Base-by-base conservation (phyloP, 2,888 invertebrate species). In the Clistopyga incitator region DNA sequence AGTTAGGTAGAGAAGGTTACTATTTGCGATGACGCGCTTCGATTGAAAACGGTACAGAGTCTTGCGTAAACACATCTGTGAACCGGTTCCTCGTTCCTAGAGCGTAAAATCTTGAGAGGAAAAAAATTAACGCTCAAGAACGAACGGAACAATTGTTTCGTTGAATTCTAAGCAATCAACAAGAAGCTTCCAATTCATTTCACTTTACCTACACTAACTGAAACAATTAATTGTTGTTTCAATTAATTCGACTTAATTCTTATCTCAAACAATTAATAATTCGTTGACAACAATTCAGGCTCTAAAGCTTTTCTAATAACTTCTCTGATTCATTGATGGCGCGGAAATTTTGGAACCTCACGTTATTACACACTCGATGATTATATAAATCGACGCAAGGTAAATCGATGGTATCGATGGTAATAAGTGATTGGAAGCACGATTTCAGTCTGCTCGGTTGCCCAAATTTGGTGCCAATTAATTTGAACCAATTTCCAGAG, bases 11-110 rank as follows among this genome's bases (percentile, higher is more conserved):
- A 18, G 61, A 81, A 80, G 82, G 87, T 87, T 88, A 88, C 88
- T 87, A 90, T 90, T 89, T 89, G 82, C 86, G 86, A 90, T 90
- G 89, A 89, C 86, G 89, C 87, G 88, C 85, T 89, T 82, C 83
- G 85, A 90, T 89, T 85, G 87, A 87, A 88, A 89, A 88, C 84
- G 84, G 86, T 68, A 68, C 25, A 18, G 47, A 67, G n/a, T 47
- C 18, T 52, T 29, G 67, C 45, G 45, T 61, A 13, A 59, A 74
- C 61, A 59, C 18, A 4, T 47, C 45, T 13, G 29, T 74, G n/a
- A 74, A 74, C 65, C 65, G 65, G 42, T 67, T 20, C 13, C 45
- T 67, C 25, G 45, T 67, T 45, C 65, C 2, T 25, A 67, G 42
- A 45, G 67, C 65, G 45, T 45, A 25, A 18, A 47, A 45, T 67